Base-by-base conservation (phyloP, 2,113 vertebrate genomes). In the Eulemur rufifrons region DNA sequence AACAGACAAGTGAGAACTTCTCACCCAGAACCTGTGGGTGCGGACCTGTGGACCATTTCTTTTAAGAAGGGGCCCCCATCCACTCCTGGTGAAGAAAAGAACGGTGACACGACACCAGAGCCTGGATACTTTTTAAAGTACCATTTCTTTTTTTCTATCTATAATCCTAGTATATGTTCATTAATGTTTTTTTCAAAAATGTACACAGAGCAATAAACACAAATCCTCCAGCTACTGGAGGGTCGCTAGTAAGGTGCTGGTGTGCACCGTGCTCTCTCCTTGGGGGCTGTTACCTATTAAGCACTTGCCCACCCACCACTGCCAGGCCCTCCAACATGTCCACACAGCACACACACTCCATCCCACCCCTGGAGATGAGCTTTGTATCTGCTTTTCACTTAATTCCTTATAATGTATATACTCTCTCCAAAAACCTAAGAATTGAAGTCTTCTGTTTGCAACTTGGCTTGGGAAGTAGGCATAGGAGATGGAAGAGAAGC, bases 181-280 rank as follows among this genome's bases (percentile, higher is more conserved):
- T 0, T 54, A 56, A 56, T 56, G 21, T 56, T 56, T 56, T 56
- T 56, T 56, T 56, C 20, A 56, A 56, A 21, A 56, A 56, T 56
- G 54, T 56, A 56, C 21, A 56, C 27, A 63, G 61, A 29, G 61
- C 20, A 61, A 74, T 2, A n/a, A 11, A 42, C 54, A 52, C 64
- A 76, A 6, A 5, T 8, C 34, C 17, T 66, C 13, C 15, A 20
- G 12, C n/a, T 52, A 1, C 25, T 1, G 0, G 6, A 56, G 21
- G 29, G 61, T 12, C 61, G 5, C 87, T 0, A 0, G 25, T 1
- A 3, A 2, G 0, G 1, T 0, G 6, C 8, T 27, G 18, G 34
- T 3, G 37, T 2, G 10, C 1, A 1, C 23, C 10, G 45, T 8
- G 9, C 37, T 29, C 29, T 1, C 10, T 23, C 37, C 39, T 9